These are phyloP conservation scores for Oreamnos americanus DNA, from an alignment of 2,113 vertebrate species.

Conservation along the genomic window DNA sequence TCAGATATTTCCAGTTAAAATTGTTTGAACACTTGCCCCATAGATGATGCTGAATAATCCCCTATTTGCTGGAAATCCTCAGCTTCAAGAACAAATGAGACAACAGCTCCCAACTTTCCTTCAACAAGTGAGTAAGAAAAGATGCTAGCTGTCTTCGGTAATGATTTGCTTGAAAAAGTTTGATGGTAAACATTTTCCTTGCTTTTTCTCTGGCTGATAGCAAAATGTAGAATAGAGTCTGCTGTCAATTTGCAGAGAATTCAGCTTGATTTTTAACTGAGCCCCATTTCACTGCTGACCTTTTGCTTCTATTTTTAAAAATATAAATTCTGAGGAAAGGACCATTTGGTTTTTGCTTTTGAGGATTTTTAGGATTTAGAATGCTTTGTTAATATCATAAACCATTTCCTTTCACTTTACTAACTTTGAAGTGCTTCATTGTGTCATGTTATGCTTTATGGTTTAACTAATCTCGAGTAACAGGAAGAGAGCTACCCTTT, in stretches of 20 bases:
- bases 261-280: slow-evolving; percentile 31
- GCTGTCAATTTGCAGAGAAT: slow-evolving; percentile 27
- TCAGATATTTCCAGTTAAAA: slow-evolving; percentile 76
- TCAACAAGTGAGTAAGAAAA: slow-evolving; percentile 88
- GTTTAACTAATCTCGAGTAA: slow-evolving; percentile 32
- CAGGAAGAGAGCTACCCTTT: slow-evolving; percentile 31
- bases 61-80: slow-evolving; percentile 92
- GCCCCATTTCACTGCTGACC: slow-evolving; percentile 45
- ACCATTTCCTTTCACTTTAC: slow-evolving; percentile 53
- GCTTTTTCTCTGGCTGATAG: slow-evolving; percentile 55
- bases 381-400: slow-evolving; percentile 30
- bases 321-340: slow-evolving; percentile 44
- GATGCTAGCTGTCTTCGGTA: slow-evolving; percentile 62
- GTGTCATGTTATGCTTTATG: slow-evolving; percentile 15
- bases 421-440: slow-evolving; percentile 51
- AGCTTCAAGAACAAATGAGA: slow-evolving; percentile 93
- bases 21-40: slow-evolving; percentile 75
- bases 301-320: slow-evolving; percentile 56
- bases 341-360: slow-evolving; percentile 49
- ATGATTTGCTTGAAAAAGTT: slow-evolving; percentile 61
- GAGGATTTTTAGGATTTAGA: slow-evolving; percentile 50
- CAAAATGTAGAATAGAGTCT: slow-evolving; percentile 24
- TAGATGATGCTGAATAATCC: slow-evolving; percentile 96
- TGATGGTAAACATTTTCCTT: slow-evolving; percentile 44
- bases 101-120: slow-evolving; percentile 91